These are phyloP conservation scores for Apocrypta bakeri DNA, from an alignment of 1,140 invertebrate genomes.

Conservation along the genomic window DNA sequence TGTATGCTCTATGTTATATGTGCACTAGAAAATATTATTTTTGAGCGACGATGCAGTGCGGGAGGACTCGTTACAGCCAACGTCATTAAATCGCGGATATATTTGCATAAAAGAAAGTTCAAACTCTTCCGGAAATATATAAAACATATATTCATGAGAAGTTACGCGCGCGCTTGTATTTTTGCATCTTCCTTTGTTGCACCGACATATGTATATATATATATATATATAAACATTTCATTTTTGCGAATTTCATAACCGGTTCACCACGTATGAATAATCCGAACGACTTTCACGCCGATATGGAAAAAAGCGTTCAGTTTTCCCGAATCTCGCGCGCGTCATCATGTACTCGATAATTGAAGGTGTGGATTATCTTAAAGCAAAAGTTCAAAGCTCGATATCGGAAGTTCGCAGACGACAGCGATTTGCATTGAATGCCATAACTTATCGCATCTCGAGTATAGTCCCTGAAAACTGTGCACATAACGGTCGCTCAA, in stretches of 20 bases:
- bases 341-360: background rate
- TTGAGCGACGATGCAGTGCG: background rate
- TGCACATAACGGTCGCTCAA: constrained; percentile 53
- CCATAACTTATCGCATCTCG: constrained; percentile 61
- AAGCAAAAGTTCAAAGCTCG: no score
- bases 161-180: background rate
- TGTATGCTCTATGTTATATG: no score
- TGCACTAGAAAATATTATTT: background rate
- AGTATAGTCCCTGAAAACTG: constrained; percentile 49
- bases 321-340: no score
- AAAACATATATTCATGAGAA: background rate
- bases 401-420: background rate
- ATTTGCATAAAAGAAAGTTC: background rate
- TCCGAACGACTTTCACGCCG: no score
- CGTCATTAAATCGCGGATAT: background rate
- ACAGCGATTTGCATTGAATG: constrained; percentile 63
- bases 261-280: no score
- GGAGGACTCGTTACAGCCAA: background rate
- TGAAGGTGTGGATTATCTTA: background rate
- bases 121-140: background rate
- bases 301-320: no score
- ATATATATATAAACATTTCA: background rate
- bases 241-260: background rate
- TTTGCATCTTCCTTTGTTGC: background rate
- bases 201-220: background rate